Conservation (phyloP, 2,797 vertebrate genomes). For the Vespertilio murinus region DNA sequence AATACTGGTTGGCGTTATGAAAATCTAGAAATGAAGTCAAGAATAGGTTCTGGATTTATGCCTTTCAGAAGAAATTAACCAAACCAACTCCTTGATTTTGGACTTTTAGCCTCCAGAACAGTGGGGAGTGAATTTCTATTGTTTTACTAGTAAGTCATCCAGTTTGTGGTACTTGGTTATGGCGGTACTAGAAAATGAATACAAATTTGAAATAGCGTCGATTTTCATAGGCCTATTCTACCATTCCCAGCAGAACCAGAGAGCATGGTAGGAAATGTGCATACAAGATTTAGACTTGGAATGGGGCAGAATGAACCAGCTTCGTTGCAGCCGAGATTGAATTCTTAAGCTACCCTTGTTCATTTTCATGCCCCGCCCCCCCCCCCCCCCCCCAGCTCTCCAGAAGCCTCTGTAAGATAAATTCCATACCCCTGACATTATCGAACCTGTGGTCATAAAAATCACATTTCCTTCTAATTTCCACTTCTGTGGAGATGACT, state of each 20-base stretch:
- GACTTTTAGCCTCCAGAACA: not conserved
- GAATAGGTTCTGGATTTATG: not conserved
- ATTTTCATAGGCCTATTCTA: not conserved
- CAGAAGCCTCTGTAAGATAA: not conserved
- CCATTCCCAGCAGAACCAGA: not conserved
- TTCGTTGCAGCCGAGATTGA: not conserved
- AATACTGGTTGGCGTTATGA: too few relatives aligned
- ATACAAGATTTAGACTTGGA: not conserved
- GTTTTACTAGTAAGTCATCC: not conserved
- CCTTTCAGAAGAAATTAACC: not conserved
- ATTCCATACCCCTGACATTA: not conserved
- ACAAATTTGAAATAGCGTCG: not conserved
- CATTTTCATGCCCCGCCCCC: not conserved
- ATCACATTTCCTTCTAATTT: not conserved
- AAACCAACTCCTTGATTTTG: not conserved
- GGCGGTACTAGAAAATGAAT: not conserved
- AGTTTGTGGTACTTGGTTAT: not conserved
- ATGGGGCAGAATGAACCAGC: not conserved
- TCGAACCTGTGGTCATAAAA: not conserved
- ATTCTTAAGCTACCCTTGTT: not conserved
- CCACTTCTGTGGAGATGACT: not conserved
- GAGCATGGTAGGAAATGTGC: accelerated
- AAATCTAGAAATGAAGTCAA: not conserved
- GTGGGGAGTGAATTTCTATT: not conserved
- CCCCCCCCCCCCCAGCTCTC: too few relatives aligned